Conservation (phyloP, 2,797 vertebrate species). For the Hylomyscus alleni region DNA sequence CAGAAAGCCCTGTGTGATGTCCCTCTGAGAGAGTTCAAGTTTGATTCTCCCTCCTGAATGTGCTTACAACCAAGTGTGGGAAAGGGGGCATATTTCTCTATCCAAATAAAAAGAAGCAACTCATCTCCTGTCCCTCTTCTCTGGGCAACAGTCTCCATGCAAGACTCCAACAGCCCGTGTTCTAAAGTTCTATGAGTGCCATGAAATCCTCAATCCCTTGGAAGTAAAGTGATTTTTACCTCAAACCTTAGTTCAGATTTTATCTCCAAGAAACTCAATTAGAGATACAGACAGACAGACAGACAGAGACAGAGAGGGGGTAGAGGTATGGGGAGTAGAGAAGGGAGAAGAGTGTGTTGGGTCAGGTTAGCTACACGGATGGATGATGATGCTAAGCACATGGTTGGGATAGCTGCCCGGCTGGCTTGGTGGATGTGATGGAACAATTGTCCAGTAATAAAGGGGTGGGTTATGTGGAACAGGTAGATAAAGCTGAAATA, state of each 20-base stretch:
- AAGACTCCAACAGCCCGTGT: background rate
- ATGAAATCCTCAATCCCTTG: background rate
- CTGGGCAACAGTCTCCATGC: too few relatives aligned
- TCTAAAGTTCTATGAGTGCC: background rate
- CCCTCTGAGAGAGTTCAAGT: background rate
- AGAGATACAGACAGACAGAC: too few relatives aligned
- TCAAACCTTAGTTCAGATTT: background rate
- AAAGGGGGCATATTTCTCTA: background rate
- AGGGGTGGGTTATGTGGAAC: background rate
- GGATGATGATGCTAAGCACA: too few relatives aligned
- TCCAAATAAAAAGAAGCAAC: background rate
- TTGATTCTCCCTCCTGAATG: background rate
- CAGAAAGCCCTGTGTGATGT: background rate
- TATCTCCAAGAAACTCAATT: background rate
- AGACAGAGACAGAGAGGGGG: too few relatives aligned
- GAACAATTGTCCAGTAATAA: rapidly evolving
- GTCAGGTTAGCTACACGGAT: background rate
- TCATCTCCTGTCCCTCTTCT: background rate
- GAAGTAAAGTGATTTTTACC: background rate
- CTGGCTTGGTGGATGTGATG: too few relatives aligned
- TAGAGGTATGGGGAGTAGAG: too few relatives aligned
- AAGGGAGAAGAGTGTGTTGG: too few relatives aligned
- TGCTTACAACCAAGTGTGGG: background rate
- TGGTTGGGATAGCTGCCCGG: background rate
- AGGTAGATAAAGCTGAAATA: background rate